Percentiles rank a stretch among this genome's conserved stretches.
phyloP scores from a whole-genome alignment of 2,797 vertebrate species.

The Enteromius afrohamiltoni region DNA sequence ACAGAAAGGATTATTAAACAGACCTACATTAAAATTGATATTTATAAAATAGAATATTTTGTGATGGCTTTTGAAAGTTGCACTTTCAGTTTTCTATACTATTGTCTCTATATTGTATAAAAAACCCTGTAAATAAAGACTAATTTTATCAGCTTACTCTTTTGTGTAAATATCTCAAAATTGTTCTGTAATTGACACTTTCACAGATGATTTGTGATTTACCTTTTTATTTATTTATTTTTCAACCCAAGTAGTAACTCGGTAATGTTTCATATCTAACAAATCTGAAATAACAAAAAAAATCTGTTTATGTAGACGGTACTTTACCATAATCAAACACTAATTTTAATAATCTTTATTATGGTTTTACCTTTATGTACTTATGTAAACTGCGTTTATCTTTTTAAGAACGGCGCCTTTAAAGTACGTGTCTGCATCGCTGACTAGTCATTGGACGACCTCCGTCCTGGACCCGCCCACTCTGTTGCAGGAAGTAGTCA shows the following conservation, averaged over 20 bases:
- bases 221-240: no score
- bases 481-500: conserved; percentile 37
- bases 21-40: background rate
- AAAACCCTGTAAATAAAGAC: conserved; percentile 25
- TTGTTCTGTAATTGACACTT: background rate
- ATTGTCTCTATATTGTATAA: background rate
- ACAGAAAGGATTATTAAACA: background rate
- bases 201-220: background rate
- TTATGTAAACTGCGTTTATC: background rate
- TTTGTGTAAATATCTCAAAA: background rate
- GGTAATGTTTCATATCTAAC: no score
- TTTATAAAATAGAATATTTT: conserved; percentile 21
- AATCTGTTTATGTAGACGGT: no score
- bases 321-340: no score
- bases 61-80: background rate
- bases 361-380: no score
- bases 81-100: background rate
- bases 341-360: no score
- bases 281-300: no score
- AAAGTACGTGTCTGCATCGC: conserved; percentile 3
- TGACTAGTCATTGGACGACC: conserved; percentile 1
- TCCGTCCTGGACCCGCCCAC: conserved; percentile 6
- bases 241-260: no score
- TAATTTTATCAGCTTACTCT: background rate
- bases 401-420: background rate